Conservation (phyloP, 2,888 invertebrate species). For the Cartodere bifasciata region DNA sequence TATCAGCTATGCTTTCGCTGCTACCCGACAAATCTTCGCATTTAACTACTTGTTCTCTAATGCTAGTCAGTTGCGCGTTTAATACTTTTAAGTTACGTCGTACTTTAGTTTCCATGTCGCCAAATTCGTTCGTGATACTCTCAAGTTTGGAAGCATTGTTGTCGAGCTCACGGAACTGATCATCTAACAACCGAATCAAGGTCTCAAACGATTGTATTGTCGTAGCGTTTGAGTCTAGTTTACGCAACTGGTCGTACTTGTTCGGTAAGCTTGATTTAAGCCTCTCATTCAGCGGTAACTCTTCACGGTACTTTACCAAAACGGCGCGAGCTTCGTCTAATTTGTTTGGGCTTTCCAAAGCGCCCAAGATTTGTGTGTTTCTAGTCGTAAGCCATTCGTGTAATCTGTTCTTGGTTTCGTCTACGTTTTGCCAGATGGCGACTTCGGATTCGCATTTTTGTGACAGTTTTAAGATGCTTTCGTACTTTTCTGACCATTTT, state of each 20-base stretch:
- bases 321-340: conserved; percentile 67
- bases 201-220: conserved; percentile 56
- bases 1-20: conserved; percentile 67
- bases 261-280: conserved; percentile 63
- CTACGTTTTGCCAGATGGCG: conserved; percentile 87
- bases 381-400: conserved; percentile 75
- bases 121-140: conserved; percentile 56
- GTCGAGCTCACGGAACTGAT: conserved; percentile 65
- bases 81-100: conserved; percentile 58
- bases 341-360: conserved; percentile 65
- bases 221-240: conserved; percentile 58
- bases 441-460: conserved; percentile 79
- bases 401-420: conserved; percentile 72
- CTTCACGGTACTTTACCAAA: conserved; percentile 73
- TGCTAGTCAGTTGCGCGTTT: conserved; percentile 55
- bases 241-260: conserved; percentile 68
- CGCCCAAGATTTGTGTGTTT: conserved; percentile 61
- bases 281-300: conserved; percentile 65
- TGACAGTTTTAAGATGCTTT: conserved; percentile 56
- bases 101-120: conserved; percentile 59
- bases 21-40: conserved; percentile 85
- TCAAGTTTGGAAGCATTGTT: conserved; percentile 63
- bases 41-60: conserved; percentile 73
- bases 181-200: conserved; percentile 52
- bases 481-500: conserved; percentile 58